Base-by-base conservation (phyloP, 2,113 vertebrate species). In the Nannobrachium achirus region DNA sequence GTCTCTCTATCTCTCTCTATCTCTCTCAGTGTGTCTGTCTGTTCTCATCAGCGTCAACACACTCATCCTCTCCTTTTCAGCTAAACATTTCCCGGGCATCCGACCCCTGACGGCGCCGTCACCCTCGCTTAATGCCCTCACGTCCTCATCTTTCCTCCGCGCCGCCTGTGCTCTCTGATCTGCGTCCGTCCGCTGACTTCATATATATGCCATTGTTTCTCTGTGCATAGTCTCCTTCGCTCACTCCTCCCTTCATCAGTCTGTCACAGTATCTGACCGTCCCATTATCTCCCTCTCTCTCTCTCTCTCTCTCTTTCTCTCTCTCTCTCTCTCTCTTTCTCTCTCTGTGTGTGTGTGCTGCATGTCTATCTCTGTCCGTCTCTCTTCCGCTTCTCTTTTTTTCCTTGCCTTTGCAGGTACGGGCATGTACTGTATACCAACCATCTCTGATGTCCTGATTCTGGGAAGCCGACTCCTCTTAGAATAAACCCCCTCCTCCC, bases 371-470 rank as follows among this genome's bases (percentile, higher is more conserved):
- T 38, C 44, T 45, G 18, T 53, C 57, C 15, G 42, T 63, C 18
- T 56, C 15, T 42, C 50, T 16, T 14, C 44, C 53, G 20, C 8
- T 84, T 39, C 6, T 79, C 64, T 49, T 56, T 76, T 63, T 72
- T 71, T 80, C 81, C 70, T 72, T 73, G 78, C 81, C 70, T 83
- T 81, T 85, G 70, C 84, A 86, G 78, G 78, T 85, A 51, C 3
- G 15, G 53, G 63, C 16, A 62, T 62, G 68, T 73, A 75, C 63
- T 62, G 65, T 69, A 66, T 51, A 45, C 45, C 59, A 59, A 50
- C 69, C 46, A 15, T 25, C 58, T 64, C 45, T 25, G 71, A 39
- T 50, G 52, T 56, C 42, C 49, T 60, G 50, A 10, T 11, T 72
- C 53, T 2, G 41, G 52, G n/a, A 73, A 59, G 51, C 62, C 76